Evolutionary conservation across 2,113 vertebrate genomes (phyloP), one percentile per base, ranked within the genome.

Genomic region (Rallus limicola): DNA sequence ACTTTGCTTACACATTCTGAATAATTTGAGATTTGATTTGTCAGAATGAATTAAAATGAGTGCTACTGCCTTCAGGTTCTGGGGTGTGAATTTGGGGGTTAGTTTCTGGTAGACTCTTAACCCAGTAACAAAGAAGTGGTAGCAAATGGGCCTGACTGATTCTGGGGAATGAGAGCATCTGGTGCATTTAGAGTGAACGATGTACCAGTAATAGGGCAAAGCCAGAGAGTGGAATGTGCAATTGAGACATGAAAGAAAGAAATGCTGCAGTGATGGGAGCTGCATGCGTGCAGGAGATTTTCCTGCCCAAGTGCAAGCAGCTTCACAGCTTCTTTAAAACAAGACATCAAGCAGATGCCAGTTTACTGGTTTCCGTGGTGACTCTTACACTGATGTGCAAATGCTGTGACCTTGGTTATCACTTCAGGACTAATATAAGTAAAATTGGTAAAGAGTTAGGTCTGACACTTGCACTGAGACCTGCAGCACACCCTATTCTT

Each of bases 381-480:
- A 93, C 93, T 70, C 50, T 70, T 92, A 80, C 88, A 58, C 68
- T 75, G 71, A 58, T 72, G 85, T 76, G 88, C 55, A 68, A 81
- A 44, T 79, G 75, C 60, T 87, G 82, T 95, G 95, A 96, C 96
- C 96, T 81, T 82, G 24, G 83, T 42, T 91, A 94, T 95, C 95
- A 55, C 91, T 88, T 92, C 63, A 87, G 75, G 74, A 38, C 74
- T 52, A 36, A 34, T 58, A 25, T 7, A 50, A 40, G 34, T 76
- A n/a, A 56, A 75, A 56, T 10, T 12, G 68, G 55, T 20, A 3
- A 67, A 19, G 72, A 75, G 52, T 16, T 76, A 21, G 34, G n/a
- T 75, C 50, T 2, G 2, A 26, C 33, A 4, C n/a, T 52, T 58
- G 56, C 13, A 14, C 17, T 0, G 34, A 38, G 24, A 48, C 58